Base-by-base conservation (phyloP, 1,140 invertebrate genomes). In the Meloidogyne chitwoodi region DNA sequence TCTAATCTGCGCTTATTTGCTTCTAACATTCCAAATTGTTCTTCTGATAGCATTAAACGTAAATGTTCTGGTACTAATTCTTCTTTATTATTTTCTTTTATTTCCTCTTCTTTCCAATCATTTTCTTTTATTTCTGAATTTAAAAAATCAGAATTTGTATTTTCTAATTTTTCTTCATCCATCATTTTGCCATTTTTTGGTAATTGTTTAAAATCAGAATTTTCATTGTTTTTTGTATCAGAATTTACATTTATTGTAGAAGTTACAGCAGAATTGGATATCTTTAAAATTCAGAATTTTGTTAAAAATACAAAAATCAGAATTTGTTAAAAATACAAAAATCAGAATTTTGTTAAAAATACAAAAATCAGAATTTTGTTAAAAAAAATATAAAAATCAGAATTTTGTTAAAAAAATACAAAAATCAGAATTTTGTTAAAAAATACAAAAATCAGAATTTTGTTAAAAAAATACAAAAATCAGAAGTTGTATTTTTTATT, bases 1-100 rank as follows among this genome's bases (percentile, higher is more conserved):
- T 81, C 80, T 41, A 81, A 63, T 27, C 80, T 44, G 14, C 76
- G 66, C 5, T 82, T 56, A 68, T 81, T 81, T 24, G 61, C 31
- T 68, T 81, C 80, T 41, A 81, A 68, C 44, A 82, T 83, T 44
- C 34, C 67, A 61, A 64, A 81, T 69, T 81, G 80, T 29, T 78
- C 77, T 14, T 38, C 34, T 48, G 65, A 70, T 11, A 78, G 62
- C 48, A 75, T 27, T 24, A 4, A 41, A 31, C 41, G 61, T 34
- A 73, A 38, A 31, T 61, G 71, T 56, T 41, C 56, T 29, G 71
- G 48, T 56, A 56, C 12, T n/a, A 44, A n/a, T 1, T 56, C 19
- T n/a, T 19, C 19, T 6, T 56, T 14, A 0, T 56, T 56, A n/a
- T 56, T n/a, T n/a, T 56, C 41, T n/a, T 56, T 24, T 14, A 26